phyloP scores from a whole-genome alignment of 2,113 vertebrate species.

The Cavia aperea region DNA sequence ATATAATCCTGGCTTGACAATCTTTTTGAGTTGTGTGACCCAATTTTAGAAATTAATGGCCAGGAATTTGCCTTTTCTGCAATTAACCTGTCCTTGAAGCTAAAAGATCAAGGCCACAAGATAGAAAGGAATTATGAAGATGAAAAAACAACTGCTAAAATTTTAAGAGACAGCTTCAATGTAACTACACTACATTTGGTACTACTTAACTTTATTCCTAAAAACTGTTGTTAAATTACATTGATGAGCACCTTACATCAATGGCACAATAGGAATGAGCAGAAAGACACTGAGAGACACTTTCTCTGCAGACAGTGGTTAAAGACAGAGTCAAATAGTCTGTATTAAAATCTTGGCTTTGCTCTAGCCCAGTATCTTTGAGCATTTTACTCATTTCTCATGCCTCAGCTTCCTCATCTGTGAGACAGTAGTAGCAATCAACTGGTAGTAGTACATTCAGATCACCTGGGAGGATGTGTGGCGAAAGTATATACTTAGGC shows the following conservation, averaged over 20 bases:
- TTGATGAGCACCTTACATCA: conserved; percentile 13
- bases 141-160: not conserved
- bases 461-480: not conserved
- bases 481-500: not conserved
- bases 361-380: not conserved
- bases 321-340: not conserved
- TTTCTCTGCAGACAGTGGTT: not conserved
- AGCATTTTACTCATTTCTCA: not conserved
- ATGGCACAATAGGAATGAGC: not conserved
- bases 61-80: conserved; percentile 39
- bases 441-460: not conserved
- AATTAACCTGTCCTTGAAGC: not conserved
- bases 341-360: conserved; percentile 9
- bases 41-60: not conserved
- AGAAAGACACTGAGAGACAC: not conserved
- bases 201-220: conserved; percentile 8
- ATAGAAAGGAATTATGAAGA: conserved; percentile 29
- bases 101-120: not conserved
- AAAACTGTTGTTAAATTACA: conserved; percentile 43
- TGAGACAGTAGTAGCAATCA: not conserved
- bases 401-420: not conserved
- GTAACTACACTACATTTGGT: not conserved
- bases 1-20: not conserved
- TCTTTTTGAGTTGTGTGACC: not conserved
- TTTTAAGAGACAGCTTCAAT: not conserved